Evolutionary conservation across 2,797 vertebrate genomes (phyloP).

Genomic region (Eurystomus glaucurus): DNA sequence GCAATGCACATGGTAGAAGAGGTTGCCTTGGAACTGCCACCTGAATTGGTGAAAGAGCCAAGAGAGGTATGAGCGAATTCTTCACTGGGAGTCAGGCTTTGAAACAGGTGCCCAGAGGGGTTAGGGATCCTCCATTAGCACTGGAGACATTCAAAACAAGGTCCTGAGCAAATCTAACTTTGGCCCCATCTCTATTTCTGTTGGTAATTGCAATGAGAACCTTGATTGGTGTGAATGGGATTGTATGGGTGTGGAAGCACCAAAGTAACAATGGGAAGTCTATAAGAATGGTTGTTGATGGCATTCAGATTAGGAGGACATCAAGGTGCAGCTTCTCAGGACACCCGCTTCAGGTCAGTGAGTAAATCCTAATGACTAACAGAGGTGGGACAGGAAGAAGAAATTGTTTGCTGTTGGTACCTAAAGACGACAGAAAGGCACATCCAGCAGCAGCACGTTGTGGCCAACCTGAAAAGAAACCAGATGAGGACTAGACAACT

Average conservation of each 20-base stretch:
- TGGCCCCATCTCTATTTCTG: neutral
- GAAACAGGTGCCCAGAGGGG: rapidly evolving
- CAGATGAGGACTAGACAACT: neutral
- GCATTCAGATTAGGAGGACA: neutral
- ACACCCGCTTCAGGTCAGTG: neutral
- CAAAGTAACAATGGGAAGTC: neutral
- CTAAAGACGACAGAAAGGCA: neutral
- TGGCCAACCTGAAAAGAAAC: neutral
- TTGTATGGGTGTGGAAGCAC: neutral
- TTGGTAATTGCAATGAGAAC: neutral
- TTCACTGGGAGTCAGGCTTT: neutral
- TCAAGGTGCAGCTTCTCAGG: neutral
- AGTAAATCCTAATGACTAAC: neutral
- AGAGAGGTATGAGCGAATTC: neutral
- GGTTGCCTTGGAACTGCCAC: neutral
- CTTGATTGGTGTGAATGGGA: neutral
- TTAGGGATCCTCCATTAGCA: neutral
- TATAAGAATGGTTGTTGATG: neutral
- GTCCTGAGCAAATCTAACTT: neutral
- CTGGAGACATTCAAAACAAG: neutral
- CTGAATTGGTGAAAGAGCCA: neutral
- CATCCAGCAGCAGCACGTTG: neutral
- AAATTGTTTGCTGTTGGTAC: neutral
- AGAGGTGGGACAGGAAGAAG: neutral
- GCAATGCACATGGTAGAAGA: neutral